Conservation (phyloP, 2,888 invertebrate species). For the Lypha dubia region DNA sequence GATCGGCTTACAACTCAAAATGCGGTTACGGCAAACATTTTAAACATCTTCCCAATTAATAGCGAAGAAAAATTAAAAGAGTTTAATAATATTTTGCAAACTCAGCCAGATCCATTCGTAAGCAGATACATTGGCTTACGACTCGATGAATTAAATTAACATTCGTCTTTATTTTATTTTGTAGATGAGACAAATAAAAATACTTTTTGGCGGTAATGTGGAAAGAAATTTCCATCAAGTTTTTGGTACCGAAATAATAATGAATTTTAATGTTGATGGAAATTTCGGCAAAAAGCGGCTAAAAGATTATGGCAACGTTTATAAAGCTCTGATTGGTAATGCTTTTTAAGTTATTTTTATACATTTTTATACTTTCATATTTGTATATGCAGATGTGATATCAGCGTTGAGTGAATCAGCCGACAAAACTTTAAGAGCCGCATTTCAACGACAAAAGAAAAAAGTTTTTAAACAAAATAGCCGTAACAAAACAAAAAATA, state of each 20-base stretch:
- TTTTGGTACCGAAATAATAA: conserved; percentile 29
- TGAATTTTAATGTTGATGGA: conserved; percentile 54
- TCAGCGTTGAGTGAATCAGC: conserved; percentile 40
- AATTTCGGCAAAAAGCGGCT: conserved; percentile 36
- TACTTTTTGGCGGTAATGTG: conserved; percentile 47
- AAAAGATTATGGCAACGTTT: conserved; percentile 29
- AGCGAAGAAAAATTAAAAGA: conserved; percentile 46
- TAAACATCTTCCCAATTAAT: conserved; percentile 32
- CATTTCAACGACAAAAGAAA: conserved; percentile 19
- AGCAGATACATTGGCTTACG: conserved; percentile 5
- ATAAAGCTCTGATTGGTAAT: conserved; percentile 4
- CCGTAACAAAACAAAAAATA: conserved; percentile 39
- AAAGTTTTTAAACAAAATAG: not conserved
- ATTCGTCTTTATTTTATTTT: conserved; percentile 15
- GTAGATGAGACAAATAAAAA: conserved; percentile 43
- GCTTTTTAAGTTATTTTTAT: not conserved
- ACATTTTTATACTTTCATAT: too few species aligned
- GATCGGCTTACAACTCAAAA: conserved; percentile 35
- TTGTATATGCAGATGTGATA: conserved; percentile 36
- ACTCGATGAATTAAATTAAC: not conserved
- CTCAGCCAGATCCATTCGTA: conserved; percentile 2
- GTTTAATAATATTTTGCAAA: conserved; percentile 32
- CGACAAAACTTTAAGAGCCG: conserved; percentile 32
- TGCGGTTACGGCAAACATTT: not conserved
- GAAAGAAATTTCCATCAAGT: conserved; percentile 32